A percentile compares a stretch with the other conserved stretches of the same genome.
Evolutionary conservation across 2,888 invertebrate species (phyloP).

Genomic region (Saturnia pavonia): DNA sequence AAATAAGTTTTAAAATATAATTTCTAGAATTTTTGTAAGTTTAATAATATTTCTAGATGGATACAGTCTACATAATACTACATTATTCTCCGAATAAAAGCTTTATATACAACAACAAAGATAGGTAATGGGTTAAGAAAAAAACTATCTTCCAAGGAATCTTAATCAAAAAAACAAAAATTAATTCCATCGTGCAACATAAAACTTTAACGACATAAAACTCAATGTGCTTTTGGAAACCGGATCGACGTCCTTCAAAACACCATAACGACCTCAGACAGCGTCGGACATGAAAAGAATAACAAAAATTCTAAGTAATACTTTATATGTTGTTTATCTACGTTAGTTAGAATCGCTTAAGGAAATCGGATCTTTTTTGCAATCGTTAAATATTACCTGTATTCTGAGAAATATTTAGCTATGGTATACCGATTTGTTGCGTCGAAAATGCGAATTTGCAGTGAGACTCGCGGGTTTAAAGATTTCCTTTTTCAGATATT

Average conservation of each 20-base stretch:
- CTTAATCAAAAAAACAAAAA: neutral
- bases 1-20: too few relatives aligned
- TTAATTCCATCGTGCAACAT: neutral
- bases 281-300: neutral
- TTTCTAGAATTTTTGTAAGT: neutral
- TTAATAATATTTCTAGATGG: neutral
- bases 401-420: neutral
- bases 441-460: neutral
- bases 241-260: slow-evolving; percentile 1
- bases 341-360: neutral
- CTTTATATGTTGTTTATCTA: neutral
- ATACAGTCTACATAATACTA: neutral
- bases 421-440: neutral
- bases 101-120: neutral
- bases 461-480: neutral
- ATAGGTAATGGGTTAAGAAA: neutral
- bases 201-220: neutral
- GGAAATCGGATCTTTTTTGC: neutral
- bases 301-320: slow-evolving; percentile 5
- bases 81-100: neutral
- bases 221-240: neutral
- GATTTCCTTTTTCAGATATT: neutral
- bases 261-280: neutral
- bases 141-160: neutral
- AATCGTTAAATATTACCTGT: neutral